Percentiles rank a stretch among this genome's conserved stretches.
phyloP scores from a whole-genome alignment of 1,140 invertebrate genomes.

The Ostrea denselamellosa region DNA sequence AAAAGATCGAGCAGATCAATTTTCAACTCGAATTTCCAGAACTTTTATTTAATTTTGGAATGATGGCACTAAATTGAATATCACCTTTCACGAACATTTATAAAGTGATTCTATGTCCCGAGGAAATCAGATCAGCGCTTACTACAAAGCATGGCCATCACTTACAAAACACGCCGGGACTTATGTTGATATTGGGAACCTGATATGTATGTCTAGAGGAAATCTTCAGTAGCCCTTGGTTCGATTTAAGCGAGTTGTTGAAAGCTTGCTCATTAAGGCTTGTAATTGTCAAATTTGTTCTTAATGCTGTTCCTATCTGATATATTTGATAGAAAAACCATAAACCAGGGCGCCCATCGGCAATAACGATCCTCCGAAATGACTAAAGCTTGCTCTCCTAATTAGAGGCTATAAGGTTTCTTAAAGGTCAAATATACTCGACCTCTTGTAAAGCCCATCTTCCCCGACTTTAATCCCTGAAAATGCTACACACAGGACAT shows the following conservation, averaged over 20 bases:
- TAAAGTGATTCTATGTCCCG: background rate
- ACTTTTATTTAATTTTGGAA: background rate
- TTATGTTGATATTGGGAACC: conserved; percentile 11
- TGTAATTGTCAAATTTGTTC: conserved; percentile 40
- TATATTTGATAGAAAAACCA: conserved; percentile 30
- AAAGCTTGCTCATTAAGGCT: conserved; percentile 28
- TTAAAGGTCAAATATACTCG: conserved; percentile 24
- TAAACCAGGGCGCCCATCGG: background rate
- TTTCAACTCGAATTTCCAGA: background rate
- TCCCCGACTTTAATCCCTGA: background rate
- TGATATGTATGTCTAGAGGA: background rate
- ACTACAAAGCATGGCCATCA: conserved; percentile 16
- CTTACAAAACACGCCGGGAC: conserved; percentile 6
- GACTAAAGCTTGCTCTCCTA: conserved; percentile 22
- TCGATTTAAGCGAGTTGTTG: conserved; percentile 37
- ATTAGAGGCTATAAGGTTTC: conserved; percentile 39
- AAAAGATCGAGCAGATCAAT: background rate
- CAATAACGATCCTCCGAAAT: conserved; percentile 28
- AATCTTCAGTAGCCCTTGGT: conserved; percentile 10
- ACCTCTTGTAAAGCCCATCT: background rate
- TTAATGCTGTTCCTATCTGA: conserved; percentile 20
- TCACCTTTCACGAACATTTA: background rate
- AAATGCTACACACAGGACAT: conserved; percentile 8
- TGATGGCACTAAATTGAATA: conserved; percentile 7
- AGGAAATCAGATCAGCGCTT: background rate